phyloP scores from a whole-genome alignment of 1,140 invertebrate genomes.

The Procambarus virginalis region DNA sequence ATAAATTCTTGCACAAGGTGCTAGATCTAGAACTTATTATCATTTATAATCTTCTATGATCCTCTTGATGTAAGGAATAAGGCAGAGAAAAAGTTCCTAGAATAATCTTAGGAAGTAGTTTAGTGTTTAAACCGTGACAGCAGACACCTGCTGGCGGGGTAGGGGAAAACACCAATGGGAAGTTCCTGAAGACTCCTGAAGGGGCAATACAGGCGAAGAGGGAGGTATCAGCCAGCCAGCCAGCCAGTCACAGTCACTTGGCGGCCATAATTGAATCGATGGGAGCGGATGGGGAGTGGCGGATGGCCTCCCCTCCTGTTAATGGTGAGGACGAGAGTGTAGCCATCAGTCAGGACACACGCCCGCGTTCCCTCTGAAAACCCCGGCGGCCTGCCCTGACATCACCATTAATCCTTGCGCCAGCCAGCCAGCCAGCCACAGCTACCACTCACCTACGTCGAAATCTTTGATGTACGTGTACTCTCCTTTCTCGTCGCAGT shows the following conservation, averaged over 20 bases:
- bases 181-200: too few species aligned
- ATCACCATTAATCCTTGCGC: conserved; percentile 31
- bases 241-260: conserved; percentile 28
- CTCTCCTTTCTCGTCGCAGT: background rate
- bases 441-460: background rate
- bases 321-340: conserved; percentile 42
- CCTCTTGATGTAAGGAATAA: too few species aligned
- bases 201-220: background rate
- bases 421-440: background rate
- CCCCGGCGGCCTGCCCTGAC: background rate
- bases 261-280: conserved; percentile 52
- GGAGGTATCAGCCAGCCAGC: background rate
- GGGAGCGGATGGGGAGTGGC: background rate
- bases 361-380: background rate
- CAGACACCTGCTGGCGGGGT: too few species aligned
- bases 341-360: conserved; percentile 39
- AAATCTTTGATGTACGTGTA: too few species aligned
- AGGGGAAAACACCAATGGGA: too few species aligned
- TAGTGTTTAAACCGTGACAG: too few species aligned
- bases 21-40: too few species aligned
- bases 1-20: too few species aligned
- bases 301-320: background rate
- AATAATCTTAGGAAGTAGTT: too few species aligned
- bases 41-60: too few species aligned
- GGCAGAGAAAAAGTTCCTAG: too few species aligned